A percentile compares a stretch with the other conserved stretches of the same genome.
phyloP scores from a whole-genome alignment of 2,888 invertebrate genomes.

The Agrotis ipsilon region DNA sequence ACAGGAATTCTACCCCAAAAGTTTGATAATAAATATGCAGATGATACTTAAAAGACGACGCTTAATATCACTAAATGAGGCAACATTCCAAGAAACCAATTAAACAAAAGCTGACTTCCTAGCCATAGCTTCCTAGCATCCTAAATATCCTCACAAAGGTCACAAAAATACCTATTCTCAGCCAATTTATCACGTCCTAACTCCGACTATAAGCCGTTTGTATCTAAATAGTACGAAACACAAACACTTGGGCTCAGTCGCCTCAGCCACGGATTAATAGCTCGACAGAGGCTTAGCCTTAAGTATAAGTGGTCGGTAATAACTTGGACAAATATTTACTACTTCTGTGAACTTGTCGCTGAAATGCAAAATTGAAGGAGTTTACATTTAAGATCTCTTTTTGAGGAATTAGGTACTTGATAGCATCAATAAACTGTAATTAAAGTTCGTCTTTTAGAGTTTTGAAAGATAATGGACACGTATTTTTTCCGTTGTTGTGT shows the following conservation, averaged over 20 bases:
- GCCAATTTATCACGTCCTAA: slow-evolving; percentile 47
- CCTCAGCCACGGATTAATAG: slow-evolving; percentile 60
- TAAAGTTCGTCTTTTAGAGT: too few relatives aligned
- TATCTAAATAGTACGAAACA: slow-evolving; percentile 52
- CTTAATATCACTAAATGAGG: too few relatives aligned
- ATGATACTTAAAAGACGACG: too few relatives aligned
- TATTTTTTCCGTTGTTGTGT: too few relatives aligned
- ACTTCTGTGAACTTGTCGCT: slow-evolving; percentile 18
- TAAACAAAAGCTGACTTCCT: background rate
- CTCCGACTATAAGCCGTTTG: slow-evolving; percentile 41
- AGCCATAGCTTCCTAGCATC: too few relatives aligned
- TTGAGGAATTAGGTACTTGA: too few relatives aligned
- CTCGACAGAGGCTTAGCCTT: slow-evolving; percentile 50
- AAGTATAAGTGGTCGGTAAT: slow-evolving; percentile 66
- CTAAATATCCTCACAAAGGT: background rate
- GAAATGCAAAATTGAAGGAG: slow-evolving; percentile 15
- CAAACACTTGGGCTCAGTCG: slow-evolving; percentile 49
- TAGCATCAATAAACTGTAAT: too few relatives aligned
- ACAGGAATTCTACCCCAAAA: too few relatives aligned
- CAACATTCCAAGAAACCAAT: background rate
- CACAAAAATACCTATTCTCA: slow-evolving; percentile 28
- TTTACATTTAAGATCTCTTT: background rate
- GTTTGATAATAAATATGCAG: too few relatives aligned
- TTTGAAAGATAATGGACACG: too few relatives aligned
- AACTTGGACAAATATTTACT: slow-evolving; percentile 64